Base-by-base conservation (phyloP, 92 coral and sea anemone species). In the Porites evermanni region DNA sequence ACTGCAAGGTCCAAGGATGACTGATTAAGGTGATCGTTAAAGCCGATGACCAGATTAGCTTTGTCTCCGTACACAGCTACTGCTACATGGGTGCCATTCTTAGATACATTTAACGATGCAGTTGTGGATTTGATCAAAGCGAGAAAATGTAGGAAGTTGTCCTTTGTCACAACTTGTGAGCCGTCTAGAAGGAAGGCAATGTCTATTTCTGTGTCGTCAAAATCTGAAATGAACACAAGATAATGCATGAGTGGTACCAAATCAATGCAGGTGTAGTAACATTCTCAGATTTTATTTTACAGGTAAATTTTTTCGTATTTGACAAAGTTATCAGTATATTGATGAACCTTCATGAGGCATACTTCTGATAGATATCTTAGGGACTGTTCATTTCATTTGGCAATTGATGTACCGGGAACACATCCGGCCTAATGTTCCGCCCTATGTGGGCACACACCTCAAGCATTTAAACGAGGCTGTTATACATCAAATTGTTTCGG, bases 121-220 rank as follows among this genome's bases (percentile, higher is more conserved):
- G 79, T 88, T 58, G 85, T 74, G 19, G 74, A 53, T 70, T 76
- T 92, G 47, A 79, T 71, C 18, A 92, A 83, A 13, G 88, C 56
- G 64, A 84, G 75, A 59, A 70, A 86, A 4, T 53, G 75, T 26
- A 24, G 23, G 58, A 92, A 92, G 59, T 79, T 89, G 54, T 78
- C 77, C 14, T 68, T 8, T 53, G 79, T 81, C 80, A 92, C 87
- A 8, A 78, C 79, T 8, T 71, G 70, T 17, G 94, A 88, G 7
- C 88, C 90, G 67, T 92, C 94, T 11, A 92, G 72, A 16, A 88
- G 67, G 79, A 88, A 92, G 23, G 90, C 94, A 60, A 92, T 70
- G 70, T 92, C 94, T 12, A 88, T 84, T 73, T 74, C 18, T 23
- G 47, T 61, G 8, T 1, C 58, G 14, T n/a, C 56, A 12, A 54